Conservation (phyloP, 2,888 invertebrate species). For the Thalpophila matura region DNA sequence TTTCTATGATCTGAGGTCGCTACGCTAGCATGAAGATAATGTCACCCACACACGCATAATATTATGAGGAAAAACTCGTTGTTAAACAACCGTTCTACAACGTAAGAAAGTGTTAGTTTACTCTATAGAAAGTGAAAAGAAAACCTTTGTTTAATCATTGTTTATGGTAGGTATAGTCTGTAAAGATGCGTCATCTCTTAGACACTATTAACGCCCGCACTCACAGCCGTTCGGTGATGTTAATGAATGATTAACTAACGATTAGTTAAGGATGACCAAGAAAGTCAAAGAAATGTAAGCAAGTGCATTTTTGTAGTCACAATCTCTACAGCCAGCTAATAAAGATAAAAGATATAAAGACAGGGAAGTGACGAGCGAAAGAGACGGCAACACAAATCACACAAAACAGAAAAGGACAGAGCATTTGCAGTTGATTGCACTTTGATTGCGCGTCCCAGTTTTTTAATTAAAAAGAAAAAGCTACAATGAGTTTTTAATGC, state of each 20-base stretch:
- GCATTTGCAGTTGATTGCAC: conserved; percentile 57
- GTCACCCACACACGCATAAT: conserved; percentile 27
- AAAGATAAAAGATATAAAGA: conserved; percentile 42
- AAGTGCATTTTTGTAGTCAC: conserved; percentile 12
- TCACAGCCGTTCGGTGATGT: too few relatives aligned
- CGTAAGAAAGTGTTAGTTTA: conserved; percentile 53
- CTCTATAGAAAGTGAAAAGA: conserved; percentile 62
- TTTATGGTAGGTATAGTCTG: conserved; percentile 26
- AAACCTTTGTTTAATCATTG: conserved; percentile 45
- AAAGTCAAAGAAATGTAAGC: conserved; percentile 14
- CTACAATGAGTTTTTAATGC: conserved; percentile 55
- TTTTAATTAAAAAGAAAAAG: conserved; percentile 50
- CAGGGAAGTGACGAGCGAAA: conserved; percentile 45
- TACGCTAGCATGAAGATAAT: too few relatives aligned
- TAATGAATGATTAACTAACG: too few relatives aligned
- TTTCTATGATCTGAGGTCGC: too few relatives aligned
- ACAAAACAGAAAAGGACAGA: conserved; percentile 32
- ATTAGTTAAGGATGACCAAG: not conserved
- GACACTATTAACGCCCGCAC: too few relatives aligned
- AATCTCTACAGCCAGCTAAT: conserved; percentile 32
- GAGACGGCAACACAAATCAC: conserved; percentile 14
- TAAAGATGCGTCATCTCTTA: not conserved
- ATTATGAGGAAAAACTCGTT: conserved; percentile 27
- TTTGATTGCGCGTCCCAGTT: conserved; percentile 60
- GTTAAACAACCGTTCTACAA: conserved; percentile 27